Evolutionary conservation across 2,113 vertebrate species (phyloP).

Genomic region (Calcarius ornatus): DNA sequence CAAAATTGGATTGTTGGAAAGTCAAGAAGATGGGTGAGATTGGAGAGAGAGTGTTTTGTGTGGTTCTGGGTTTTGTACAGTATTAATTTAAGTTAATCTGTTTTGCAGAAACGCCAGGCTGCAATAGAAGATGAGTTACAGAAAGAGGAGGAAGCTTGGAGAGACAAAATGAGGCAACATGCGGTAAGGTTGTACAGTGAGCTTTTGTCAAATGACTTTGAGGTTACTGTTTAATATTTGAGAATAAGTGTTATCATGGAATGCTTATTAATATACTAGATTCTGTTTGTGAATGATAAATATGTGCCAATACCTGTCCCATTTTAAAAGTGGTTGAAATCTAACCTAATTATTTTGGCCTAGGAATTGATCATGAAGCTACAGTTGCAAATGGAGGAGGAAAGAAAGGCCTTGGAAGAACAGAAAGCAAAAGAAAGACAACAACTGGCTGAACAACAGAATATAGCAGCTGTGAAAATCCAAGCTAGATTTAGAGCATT

Average conservation of each 20-base stretch:
- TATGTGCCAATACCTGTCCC: background rate
- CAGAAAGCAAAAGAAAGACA: constrained; percentile 70
- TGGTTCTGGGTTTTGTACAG: background rate
- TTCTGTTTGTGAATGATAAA: background rate
- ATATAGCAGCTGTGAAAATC: constrained; percentile 76
- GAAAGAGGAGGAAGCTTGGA: constrained; percentile 72
- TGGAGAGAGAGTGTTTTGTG: background rate
- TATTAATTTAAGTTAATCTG: background rate
- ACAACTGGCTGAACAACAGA: constrained; percentile 26
- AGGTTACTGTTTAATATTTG: background rate
- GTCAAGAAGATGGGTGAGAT: background rate
- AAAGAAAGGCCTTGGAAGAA: constrained; percentile 75
- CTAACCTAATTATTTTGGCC: background rate
- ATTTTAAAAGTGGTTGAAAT: background rate
- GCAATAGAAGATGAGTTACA: constrained; percentile 66
- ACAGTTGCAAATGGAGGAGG: constrained; percentile 77
- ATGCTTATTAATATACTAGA: background rate
- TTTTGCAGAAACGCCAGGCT: constrained; percentile 69
- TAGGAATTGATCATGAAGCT: constrained; percentile 80
- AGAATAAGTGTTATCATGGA: background rate
- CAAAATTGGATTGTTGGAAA: background rate
- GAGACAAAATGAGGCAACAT: constrained; percentile 74
- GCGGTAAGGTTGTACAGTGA: constrained; percentile 69
- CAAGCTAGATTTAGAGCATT: constrained; percentile 77
- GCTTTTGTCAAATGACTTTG: background rate